Evolutionary conservation across 2,113 vertebrate genomes (phyloP), one percentile per base, ranked within the genome.

Genomic region (Edolisoma coerulescens): DNA sequence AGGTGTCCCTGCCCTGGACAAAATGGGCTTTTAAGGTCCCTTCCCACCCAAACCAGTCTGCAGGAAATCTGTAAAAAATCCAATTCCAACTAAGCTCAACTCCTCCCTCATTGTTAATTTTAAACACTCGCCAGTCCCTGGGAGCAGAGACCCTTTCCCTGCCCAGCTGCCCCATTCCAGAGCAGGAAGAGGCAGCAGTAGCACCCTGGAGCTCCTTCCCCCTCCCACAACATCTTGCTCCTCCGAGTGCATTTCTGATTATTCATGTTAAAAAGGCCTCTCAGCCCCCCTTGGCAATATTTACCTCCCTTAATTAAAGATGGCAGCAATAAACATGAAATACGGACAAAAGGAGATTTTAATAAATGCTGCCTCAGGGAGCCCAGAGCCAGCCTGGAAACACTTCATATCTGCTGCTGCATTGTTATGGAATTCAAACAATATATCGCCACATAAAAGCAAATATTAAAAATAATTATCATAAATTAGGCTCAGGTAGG

Each of bases 231-330:
- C 89, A 47, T 14, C 69, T 8, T 22, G 19, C 32, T 3, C 54
- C 70, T 19, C 42, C 2, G 44, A 83, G 27, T 20, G 57, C 3
- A 3, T 47, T 61, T 52, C 52, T 41, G 64, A 92, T 95, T 73
- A 82, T 17, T 96, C 91, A 32, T 4, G 49, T n/a, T 90, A 64
- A 91, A 89, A 77, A 94, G 86, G 63, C 26, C 80, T 67, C 83
- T 90, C 93, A 70, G 33, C 78, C 68, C 81, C 41, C 75, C 92
- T 32, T 30, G 37, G 94, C 67, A 26, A 52, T 53, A 82, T 93
- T 91, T 80, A 87, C 94, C 82, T 96, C 91, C 88, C 82, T 97
- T 96, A 96, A 96, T 95, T 96, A 95, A 97, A 97, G 95, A 94
- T 59, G 70, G 81, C 90, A 93, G 95, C 71, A 92, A 94, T 91